Conservation (phyloP, 2,797 vertebrate species). For the Gastrophryne carolinensis region DNA sequence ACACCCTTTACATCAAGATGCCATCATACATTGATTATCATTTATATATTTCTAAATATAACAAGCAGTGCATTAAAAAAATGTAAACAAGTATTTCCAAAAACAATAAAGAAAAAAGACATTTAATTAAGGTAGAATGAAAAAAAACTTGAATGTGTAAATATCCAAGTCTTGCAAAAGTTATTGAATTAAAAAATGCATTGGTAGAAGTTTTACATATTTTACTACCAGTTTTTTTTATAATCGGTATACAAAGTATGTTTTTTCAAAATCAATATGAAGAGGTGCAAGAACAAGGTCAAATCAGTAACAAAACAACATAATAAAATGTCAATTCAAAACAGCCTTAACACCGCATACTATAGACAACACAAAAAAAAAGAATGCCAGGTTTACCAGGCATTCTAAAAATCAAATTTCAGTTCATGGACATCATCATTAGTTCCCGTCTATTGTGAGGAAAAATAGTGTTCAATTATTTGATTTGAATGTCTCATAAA, state of each 20-base stretch:
- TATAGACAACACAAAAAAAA: slow-evolving; percentile 58
- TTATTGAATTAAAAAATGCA: slow-evolving; percentile 61
- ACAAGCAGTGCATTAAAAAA: too few relatives aligned
- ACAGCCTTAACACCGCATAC: slow-evolving; percentile 56
- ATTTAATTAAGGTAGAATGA: slow-evolving; percentile 38
- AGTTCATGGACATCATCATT: slow-evolving; percentile 57
- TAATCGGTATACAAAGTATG: slow-evolving; percentile 57
- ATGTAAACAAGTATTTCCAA: too few relatives aligned
- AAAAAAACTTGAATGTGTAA: slow-evolving; percentile 57
- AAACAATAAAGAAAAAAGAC: slow-evolving; percentile 29
- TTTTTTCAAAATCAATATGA: slow-evolving; percentile 47
- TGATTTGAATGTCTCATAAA: slow-evolving; percentile 59
- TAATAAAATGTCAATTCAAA: slow-evolving; percentile 57
- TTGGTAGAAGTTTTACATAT: slow-evolving; percentile 53
- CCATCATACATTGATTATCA: too few relatives aligned
- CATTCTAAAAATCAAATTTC: slow-evolving; percentile 60
- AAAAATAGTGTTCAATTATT: slow-evolving; percentile 63
- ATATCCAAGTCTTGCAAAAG: slow-evolving; percentile 66
- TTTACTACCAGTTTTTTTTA: slow-evolving; percentile 61
- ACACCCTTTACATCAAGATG: too few relatives aligned
- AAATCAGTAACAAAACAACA: slow-evolving; percentile 54
- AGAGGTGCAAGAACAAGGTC: slow-evolving; percentile 56
- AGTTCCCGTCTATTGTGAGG: slow-evolving; percentile 56
- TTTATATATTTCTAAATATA: too few relatives aligned
- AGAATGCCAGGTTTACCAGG: slow-evolving; percentile 36